Base-by-base conservation (phyloP, 2,113 vertebrate genomes). In the Petaurus breviceps region DNA sequence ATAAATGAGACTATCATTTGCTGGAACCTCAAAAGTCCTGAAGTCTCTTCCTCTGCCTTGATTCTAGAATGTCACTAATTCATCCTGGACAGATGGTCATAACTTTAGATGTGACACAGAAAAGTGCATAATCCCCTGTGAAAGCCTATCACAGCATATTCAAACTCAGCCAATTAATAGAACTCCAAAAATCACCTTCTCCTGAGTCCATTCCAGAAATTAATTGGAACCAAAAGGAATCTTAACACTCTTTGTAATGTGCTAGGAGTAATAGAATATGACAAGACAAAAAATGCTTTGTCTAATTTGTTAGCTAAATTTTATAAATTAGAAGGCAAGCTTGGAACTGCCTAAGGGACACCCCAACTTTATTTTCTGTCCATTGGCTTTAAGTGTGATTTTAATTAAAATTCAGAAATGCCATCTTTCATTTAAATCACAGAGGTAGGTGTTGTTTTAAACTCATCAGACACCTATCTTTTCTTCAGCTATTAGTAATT, bases 401-500 rank as follows among this genome's bases (percentile, higher is more conserved):
- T 37, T 97, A 97, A 97, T 97, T 97, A 97, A 97, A 97, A 96
- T 95, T 97, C 95, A 94, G 90, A 84, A 43, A 94, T 97, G 96
- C 92, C 96, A 96, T 93, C 92, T 97, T 96, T 68, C 90, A 97
- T 97, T 96, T 97, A 96, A 96, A 95, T 98, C 92, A 96, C 24
- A 7, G 61, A 97, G 4, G 68, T 95, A 46, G 68, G 91, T 95
- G 84, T 90, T 95, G 92, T 61, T 96, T 96, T 54, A 93, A 68
- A 92, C 92, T 90, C 84, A 90, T 49, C 43, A 91, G 43, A 25
- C 19, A 22, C 24, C 93, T 96, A n/a, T 95, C 92, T 37, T n/a
- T 24, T 95, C 49, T 92, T 92, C 52, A 93, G 31, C 4, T 52
- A 84, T 90, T 96, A 94, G 24, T 23, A 93, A 96, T 94, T 95